phyloP scores from a whole-genome alignment of 1,140 invertebrate genomes.

The Sycophila sp. region DNA sequence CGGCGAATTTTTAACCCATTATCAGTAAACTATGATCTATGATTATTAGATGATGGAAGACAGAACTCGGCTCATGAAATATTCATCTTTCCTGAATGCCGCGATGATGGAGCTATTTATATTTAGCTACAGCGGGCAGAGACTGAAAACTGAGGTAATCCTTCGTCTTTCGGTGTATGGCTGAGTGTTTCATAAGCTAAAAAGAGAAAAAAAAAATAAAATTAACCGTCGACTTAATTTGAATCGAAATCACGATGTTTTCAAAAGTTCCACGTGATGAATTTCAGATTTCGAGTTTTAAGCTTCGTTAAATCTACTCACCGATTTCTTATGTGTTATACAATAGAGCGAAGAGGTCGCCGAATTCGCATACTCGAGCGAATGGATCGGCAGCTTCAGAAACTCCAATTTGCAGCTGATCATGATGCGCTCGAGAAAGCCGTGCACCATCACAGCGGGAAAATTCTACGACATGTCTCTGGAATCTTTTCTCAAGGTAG shows the following conservation, averaged over 20 bases:
- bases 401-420: constrained; percentile 43
- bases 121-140: constrained; percentile 53
- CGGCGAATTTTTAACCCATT: no score
- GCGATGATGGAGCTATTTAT: constrained; percentile 55
- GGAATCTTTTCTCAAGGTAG: constrained; percentile 29
- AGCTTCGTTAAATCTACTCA: no score
- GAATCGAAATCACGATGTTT: no score
- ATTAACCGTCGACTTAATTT: no score
- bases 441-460: constrained; percentile 49
- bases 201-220: no score
- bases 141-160: constrained; percentile 49
- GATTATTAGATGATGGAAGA: constrained; percentile 48
- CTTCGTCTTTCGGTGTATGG: neutral
- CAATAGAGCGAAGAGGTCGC: constrained; percentile 47
- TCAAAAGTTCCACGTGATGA: no score
- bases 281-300: no score
- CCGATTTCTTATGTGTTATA: no score
- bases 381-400: constrained; percentile 42
- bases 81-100: constrained; percentile 43
- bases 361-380: constrained; percentile 42
- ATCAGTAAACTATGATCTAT: constrained; percentile 7
- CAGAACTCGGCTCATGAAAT: constrained; percentile 41
- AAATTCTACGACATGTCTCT: constrained; percentile 55
- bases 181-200: neutral
- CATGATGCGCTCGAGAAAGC: constrained; percentile 44